Percentiles rank a stretch among this genome's conserved stretches.
Evolutionary conservation across 53 echinoderm and acorn worm species (phyloP).

Genomic region (Patiria pectinifera): DNA sequence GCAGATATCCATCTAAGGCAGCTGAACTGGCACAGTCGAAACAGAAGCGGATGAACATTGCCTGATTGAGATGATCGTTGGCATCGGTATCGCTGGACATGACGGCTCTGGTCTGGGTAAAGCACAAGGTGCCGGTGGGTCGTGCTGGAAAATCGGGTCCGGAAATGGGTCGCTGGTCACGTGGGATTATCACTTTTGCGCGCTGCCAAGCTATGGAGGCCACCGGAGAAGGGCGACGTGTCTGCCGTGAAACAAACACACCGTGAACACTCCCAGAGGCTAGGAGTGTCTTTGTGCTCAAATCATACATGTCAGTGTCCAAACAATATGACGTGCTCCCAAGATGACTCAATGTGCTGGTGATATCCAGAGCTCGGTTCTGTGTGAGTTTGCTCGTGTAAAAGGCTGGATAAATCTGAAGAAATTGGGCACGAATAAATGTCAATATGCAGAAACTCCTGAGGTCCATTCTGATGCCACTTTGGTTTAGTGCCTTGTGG

Average conservation of each 20-base stretch:
- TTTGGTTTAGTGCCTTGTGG: not conserved
- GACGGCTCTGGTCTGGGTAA: constrained; percentile 14
- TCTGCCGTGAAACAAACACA: constrained; percentile 11
- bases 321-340: constrained; percentile 38
- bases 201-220: not conserved
- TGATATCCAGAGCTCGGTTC: not conserved
- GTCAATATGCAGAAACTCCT: not conserved
- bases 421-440: constrained; percentile 5
- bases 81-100: constrained; percentile 30
- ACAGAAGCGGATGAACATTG: constrained; percentile 40
- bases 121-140: not conserved
- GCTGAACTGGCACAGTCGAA: constrained; percentile 37
- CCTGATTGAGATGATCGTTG: constrained; percentile 56
- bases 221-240: constrained; percentile 20
- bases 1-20: constrained; percentile 7
- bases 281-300: constrained; percentile 4
- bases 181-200: too few relatives aligned
- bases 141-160: not conserved
- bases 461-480: not conserved
- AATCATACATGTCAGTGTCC: not conserved
- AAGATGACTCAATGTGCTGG: constrained; percentile 7
- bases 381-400: not conserved
- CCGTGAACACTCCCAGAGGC: constrained; percentile 24
- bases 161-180: not conserved
- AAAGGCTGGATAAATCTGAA: constrained; percentile 26